Conservation (phyloP, 2,797 vertebrate species). For the Enteromius thamalakanensis region DNA sequence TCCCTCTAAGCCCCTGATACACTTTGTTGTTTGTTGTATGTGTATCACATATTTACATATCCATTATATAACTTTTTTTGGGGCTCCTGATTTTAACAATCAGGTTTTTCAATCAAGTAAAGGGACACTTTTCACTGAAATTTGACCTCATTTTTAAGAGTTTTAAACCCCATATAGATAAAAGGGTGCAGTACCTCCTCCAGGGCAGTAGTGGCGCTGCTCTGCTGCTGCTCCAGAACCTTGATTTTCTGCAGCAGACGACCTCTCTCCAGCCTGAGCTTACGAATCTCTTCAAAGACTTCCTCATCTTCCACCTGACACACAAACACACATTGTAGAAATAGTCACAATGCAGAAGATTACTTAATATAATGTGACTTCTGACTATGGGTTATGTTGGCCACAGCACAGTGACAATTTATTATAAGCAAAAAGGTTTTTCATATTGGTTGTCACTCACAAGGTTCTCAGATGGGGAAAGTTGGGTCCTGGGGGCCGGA, state of each 20-base stretch:
- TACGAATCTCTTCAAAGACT: conserved; percentile 91
- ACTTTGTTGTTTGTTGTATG: not conserved
- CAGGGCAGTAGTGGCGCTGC: conserved; percentile 75
- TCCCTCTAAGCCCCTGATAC: not conserved
- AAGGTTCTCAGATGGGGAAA: conserved; percentile 63
- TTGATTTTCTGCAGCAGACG: conserved; percentile 93
- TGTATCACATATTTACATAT: not conserved
- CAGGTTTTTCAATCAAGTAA: not conserved
- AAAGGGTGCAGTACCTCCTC: conserved; percentile 65
- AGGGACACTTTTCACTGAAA: not conserved
- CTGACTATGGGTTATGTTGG: not conserved
- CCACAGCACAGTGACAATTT: not conserved
- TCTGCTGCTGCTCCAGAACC: conserved; percentile 85
- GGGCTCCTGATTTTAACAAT: not conserved
- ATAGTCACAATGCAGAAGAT: not conserved
- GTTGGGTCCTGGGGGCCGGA: conserved; percentile 67
- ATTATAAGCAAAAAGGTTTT: not conserved
- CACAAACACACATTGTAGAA: conserved; percentile 13
- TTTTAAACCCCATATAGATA: conserved; percentile 5
- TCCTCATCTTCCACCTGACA: conserved; percentile 83
- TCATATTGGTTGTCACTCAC: conserved; percentile 48
- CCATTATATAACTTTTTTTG: not conserved
- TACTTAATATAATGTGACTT: not conserved
- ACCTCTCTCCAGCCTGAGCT: conserved; percentile 87
- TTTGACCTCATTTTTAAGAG: not conserved